Evolutionary conservation across 2,113 vertebrate species (phyloP).

Genomic region (Antechinus flavipes): DNA sequence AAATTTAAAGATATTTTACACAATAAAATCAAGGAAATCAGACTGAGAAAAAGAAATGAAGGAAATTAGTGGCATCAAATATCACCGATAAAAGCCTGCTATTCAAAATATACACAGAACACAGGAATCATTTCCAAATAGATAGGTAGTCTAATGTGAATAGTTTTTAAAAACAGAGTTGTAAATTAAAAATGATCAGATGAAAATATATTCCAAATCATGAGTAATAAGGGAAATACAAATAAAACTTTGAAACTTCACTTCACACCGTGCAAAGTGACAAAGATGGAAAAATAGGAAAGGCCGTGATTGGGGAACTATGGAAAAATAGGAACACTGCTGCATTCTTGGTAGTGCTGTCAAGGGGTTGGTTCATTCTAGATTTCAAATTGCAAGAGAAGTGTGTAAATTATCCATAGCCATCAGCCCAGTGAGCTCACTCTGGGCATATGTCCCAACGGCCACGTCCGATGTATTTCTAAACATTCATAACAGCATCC

Average conservation of each 20-base stretch:
- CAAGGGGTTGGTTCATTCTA: background rate
- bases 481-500: background rate
- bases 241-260: background rate
- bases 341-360: background rate
- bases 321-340: background rate
- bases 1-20: background rate
- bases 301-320: background rate
- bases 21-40: background rate
- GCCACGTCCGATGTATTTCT: background rate
- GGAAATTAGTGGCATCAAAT: background rate
- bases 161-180: background rate
- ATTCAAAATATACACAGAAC: background rate
- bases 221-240: background rate
- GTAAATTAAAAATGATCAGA: background rate
- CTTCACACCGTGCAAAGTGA: background rate
- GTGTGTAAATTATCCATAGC: background rate
- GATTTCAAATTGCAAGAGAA: background rate
- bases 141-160: background rate
- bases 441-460: background rate
- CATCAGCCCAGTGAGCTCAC: background rate
- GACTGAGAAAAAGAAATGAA: background rate
- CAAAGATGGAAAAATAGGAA: background rate
- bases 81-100: background rate
- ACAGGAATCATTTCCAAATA: background rate
- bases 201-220: background rate